Evolutionary conservation across 2,888 invertebrate genomes (phyloP).

Genomic region (Xestia ashworthii): DNA sequence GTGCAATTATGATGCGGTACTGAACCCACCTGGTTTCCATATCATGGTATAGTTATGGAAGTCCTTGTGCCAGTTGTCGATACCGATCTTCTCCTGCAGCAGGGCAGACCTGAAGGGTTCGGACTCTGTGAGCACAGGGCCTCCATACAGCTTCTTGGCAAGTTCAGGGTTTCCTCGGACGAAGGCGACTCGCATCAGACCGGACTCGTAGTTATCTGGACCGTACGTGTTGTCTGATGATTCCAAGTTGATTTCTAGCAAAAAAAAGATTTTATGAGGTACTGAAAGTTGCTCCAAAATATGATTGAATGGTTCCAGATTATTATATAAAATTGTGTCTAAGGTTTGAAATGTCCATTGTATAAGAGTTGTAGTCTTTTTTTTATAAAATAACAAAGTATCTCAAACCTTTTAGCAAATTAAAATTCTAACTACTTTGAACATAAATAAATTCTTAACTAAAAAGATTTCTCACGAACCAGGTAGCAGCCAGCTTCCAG

Average conservation of each 20-base stretch:
- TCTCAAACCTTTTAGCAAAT: not conserved
- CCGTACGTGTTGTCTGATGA: constrained; percentile 92
- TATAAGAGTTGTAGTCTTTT: not conserved
- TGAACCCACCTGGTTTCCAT: constrained; percentile 91
- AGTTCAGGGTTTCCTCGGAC: constrained; percentile 91
- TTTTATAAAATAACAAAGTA: too few relatives aligned
- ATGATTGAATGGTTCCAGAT: not conserved
- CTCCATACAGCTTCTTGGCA: constrained; percentile 82
- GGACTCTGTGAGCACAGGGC: constrained; percentile 80
- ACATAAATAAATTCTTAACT: not conserved
- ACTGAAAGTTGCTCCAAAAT: not conserved
- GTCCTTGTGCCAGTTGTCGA: constrained; percentile 89
- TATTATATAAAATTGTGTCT: not conserved
- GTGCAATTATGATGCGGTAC: not conserved
- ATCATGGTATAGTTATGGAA: constrained; percentile 93
- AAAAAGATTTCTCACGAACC: constrained; percentile 89
- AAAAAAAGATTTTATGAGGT: not conserved
- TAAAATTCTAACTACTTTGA: not conserved
- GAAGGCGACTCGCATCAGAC: constrained; percentile 94
- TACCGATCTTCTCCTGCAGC: constrained; percentile 81
- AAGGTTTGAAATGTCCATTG: not conserved
- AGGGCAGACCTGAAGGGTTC: constrained; percentile 85
- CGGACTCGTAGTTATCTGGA: constrained; percentile 90
- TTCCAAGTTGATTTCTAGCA: constrained; percentile 92
- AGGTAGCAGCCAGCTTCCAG: constrained; percentile 94